Conservation (phyloP, 2,113 vertebrate genomes). For the Ophthalmolycus amberensis region DNA sequence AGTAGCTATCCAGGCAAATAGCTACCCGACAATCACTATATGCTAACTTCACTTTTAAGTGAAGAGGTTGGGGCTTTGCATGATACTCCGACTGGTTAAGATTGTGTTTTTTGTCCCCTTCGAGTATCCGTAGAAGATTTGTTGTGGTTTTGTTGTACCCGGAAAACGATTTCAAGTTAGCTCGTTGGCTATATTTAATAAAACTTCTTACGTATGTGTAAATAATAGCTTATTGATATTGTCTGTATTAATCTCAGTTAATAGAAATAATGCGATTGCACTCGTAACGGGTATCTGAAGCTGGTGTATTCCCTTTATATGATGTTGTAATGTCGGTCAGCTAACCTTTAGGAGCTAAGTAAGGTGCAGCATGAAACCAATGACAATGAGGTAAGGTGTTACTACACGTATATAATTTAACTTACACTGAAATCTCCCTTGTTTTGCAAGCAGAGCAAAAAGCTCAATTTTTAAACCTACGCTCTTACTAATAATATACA, state of each 20-base stretch:
- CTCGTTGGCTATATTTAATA: conserved; percentile 11
- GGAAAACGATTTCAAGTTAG: conserved; percentile 58
- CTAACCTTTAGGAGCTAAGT: conserved; percentile 47
- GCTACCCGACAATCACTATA: conserved; percentile 46
- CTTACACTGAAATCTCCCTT: not conserved
- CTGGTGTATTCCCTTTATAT: conserved; percentile 15
- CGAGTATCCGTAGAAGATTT: conserved; percentile 61
- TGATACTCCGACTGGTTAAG: not conserved
- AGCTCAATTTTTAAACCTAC: not conserved
- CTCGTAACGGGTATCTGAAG: not conserved
- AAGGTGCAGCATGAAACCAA: conserved; percentile 67
- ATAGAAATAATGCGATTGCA: not conserved
- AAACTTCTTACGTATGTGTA: not conserved
- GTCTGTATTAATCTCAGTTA: not conserved
- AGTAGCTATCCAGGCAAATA: conserved; percentile 41
- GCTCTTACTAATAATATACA: not conserved
- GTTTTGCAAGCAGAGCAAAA: not conserved
- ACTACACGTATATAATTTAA: not conserved
- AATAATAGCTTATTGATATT: not conserved
- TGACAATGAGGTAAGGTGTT: conserved; percentile 71
- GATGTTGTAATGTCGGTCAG: conserved; percentile 34
- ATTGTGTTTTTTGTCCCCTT: conserved; percentile 47
- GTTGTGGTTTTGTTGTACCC: conserved; percentile 66
- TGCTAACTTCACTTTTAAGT: conserved; percentile 44
- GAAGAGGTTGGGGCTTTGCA: not conserved